Conservation (phyloP, 1,140 invertebrate genomes). For the Procambarus virginalis region DNA sequence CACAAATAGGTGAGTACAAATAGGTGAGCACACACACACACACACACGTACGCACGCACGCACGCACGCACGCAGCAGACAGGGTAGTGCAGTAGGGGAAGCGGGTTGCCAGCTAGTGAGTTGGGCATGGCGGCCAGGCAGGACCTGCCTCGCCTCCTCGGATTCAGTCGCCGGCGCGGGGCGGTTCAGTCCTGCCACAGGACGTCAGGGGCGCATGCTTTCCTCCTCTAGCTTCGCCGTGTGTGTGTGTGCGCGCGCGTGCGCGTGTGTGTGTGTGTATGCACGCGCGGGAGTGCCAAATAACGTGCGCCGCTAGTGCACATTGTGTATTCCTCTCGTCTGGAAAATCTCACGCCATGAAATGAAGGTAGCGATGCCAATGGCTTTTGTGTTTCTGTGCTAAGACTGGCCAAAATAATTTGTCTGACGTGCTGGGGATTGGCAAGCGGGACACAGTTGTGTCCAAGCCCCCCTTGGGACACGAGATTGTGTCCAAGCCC, state of each 20-base stretch:
- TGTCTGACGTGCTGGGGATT: slow-evolving; percentile 10
- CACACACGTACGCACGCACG: background rate
- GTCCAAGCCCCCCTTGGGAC: background rate
- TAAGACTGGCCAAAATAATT: background rate
- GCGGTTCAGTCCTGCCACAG: slow-evolving; percentile 13
- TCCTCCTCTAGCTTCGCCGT: background rate
- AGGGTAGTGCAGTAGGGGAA: slow-evolving; percentile 19
- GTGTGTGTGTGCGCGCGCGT: background rate
- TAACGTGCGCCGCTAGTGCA: too few species aligned
- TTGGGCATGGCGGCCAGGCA: background rate
- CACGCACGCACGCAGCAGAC: background rate
- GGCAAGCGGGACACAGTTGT: background rate
- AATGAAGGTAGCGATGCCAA: background rate
- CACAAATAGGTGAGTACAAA: background rate
- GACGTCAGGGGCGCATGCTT: slow-evolving; percentile 15
- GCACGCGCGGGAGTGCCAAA: background rate
- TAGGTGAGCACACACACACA: too few species aligned
- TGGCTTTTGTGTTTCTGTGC: background rate
- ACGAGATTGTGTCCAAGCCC: too few species aligned
- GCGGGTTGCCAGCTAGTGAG: slow-evolving; percentile 24
- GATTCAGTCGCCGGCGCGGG: slow-evolving; percentile 19
- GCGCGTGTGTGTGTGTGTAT: too few species aligned
- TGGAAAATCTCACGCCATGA: background rate
- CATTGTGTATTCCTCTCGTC: background rate
- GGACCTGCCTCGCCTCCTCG: background rate